phyloP scores from a whole-genome alignment of 2,888 invertebrate species.

The Folsomia manolachei region DNA sequence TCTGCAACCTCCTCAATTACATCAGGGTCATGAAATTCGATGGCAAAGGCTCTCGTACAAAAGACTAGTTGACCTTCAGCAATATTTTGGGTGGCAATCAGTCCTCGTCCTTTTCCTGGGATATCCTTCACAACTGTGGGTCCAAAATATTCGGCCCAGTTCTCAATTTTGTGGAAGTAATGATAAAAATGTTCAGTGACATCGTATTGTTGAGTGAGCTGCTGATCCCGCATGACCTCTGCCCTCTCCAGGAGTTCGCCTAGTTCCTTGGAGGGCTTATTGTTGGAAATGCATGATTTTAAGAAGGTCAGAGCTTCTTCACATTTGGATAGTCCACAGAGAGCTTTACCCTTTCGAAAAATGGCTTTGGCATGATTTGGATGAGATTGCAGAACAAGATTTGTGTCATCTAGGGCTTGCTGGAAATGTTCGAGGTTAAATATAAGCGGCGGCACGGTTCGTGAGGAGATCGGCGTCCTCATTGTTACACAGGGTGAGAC shows the following conservation, averaged over 20 bases:
- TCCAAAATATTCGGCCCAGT: conserved; percentile 36
- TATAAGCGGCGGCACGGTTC: conserved; percentile 35
- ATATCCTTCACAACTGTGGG: conserved; percentile 26
- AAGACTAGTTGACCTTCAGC: conserved; percentile 25
- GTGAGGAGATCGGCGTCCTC: conserved; percentile 24
- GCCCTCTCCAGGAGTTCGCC: conserved; percentile 23
- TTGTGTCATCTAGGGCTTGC: conserved; percentile 25
- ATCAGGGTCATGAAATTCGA: conserved; percentile 27
- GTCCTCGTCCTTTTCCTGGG: conserved; percentile 35
- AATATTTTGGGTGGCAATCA: conserved; percentile 29
- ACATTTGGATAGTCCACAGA: conserved; percentile 25
- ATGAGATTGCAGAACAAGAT: conserved; percentile 14
- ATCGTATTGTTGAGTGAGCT: conserved; percentile 29
- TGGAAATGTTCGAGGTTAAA: conserved; percentile 28
- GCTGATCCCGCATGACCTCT: conserved; percentile 26
- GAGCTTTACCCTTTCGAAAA: conserved; percentile 31
- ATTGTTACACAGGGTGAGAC: background rate
- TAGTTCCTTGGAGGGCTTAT: conserved; percentile 21
- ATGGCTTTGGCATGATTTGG: conserved; percentile 34
- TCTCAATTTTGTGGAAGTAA: conserved; percentile 13
- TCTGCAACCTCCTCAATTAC: conserved; percentile 5
- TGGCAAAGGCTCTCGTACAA: conserved; percentile 35
- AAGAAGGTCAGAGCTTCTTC: conserved; percentile 29
- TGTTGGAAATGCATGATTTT: background rate
- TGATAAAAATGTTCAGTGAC: conserved; percentile 18